phyloP scores from a whole-genome alignment of 2,113 vertebrate genomes.

The Lethenteron reissneri region DNA sequence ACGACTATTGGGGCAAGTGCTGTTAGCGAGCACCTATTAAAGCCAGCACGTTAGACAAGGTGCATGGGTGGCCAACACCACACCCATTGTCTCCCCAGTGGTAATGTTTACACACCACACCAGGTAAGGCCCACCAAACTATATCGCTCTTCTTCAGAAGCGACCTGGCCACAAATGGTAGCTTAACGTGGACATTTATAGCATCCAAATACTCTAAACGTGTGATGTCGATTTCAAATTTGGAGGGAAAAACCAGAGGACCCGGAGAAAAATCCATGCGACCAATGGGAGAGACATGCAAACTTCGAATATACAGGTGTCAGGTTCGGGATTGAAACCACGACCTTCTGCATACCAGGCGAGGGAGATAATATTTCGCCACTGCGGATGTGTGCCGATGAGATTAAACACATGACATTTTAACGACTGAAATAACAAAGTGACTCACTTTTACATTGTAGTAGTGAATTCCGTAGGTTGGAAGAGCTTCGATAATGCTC shows the following conservation, averaged over 20 bases:
- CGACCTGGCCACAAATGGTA: no score
- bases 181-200: not conserved
- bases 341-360: not conserved
- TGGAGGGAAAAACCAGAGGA: not conserved
- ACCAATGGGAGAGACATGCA: not conserved
- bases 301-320: not conserved
- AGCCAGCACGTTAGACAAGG: constrained; percentile 8
- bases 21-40: constrained; percentile 9
- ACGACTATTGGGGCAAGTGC: constrained; percentile 13
- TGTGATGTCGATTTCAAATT: no score
- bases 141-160: no score
- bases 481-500: constrained; percentile 80
- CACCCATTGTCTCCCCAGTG: not conserved
- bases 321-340: not conserved
- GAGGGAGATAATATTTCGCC: not conserved
- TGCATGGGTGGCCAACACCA: not conserved
- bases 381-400: not conserved
- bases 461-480: constrained; percentile 94
- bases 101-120: constrained; percentile 5
- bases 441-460: constrained; percentile 81
- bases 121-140: not conserved
- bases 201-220: not conserved
- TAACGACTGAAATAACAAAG: not conserved
- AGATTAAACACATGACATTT: not conserved
- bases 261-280: not conserved